Evolutionary conservation across 2,113 vertebrate species (phyloP), one percentile per base, ranked within the genome.

Genomic region (Pica pica): DNA sequence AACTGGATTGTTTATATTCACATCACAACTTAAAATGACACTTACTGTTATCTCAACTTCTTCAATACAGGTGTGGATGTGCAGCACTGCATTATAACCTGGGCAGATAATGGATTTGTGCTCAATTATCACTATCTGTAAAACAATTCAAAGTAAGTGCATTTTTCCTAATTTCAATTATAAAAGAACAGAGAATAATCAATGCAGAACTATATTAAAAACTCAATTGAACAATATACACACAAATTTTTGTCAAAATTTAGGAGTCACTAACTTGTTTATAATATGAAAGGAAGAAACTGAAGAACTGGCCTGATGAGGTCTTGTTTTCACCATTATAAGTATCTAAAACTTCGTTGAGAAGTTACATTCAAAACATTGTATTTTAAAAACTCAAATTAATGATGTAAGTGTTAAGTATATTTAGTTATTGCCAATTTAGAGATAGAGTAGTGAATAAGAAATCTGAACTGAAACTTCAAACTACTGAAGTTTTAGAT

Each of bases 71-170:
- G 99, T 99, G 96, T 99, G 99, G 97, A 99, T 99, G 98, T 99
- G 99, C 95, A 99, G 98, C 94, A 99, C 99, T 92, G 99, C 99
- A 93, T 99, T 99, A 95, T 99, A 99, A 96, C 99, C 99, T 74
- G 99, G 99, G 97, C 99, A 99, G 97, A 99, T 99, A 98, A 99
- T 99, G 94, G 99, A 99, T 97, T 99, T 99, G 98, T 99, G 99
- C 98, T 99, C 99, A 95, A 99, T 99, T 97, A 99, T 99, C 97
- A 99, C 99, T 95, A 99, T 99, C 99, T 99, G 98, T 69, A 98
- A 97, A 97, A 97, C 22, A 98, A 95, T 87, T 50, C n/a, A 53
- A 89, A 87, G 28, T 22, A 49, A 69, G 55, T 27, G 41, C 31
- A 23, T 85, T 78, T 84, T 96, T 93, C 67, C 46, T 83, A 17